Conservation (phyloP, 2,113 vertebrate species). For the Salminus brasiliensis region DNA sequence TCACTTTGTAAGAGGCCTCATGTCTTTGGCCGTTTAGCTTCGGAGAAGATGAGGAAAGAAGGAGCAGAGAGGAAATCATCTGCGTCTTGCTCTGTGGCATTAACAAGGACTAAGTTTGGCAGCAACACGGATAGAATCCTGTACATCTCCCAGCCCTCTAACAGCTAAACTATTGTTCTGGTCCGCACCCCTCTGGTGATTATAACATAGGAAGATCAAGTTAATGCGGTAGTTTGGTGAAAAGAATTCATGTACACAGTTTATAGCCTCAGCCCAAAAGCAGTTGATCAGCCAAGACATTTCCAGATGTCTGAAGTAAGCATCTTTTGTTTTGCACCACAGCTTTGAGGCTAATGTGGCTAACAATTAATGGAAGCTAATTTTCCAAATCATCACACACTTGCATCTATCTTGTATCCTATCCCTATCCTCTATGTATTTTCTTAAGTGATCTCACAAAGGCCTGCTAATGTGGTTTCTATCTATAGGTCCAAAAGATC, state of each 20-base stretch:
- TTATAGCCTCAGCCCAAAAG: background rate
- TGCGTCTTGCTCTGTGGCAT: background rate
- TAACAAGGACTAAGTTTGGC: constrained; percentile 8
- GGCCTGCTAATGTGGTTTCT: background rate
- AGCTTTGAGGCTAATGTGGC: background rate
- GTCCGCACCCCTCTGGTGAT: constrained; percentile 36
- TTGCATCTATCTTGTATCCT: too few species aligned
- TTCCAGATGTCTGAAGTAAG: background rate
- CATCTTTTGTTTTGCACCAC: too few species aligned
- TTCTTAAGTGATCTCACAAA: too few species aligned
- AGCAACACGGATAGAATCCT: constrained; percentile 18
- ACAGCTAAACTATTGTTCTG: constrained; percentile 31
- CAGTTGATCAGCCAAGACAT: background rate
- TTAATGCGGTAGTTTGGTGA: constrained; percentile 2
- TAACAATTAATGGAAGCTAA: background rate
- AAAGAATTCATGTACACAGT: background rate
- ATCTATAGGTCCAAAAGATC: too few species aligned
- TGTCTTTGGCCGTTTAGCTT: constrained; percentile 21
- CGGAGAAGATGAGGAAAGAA: constrained; percentile 43
- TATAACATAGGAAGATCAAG: background rate
- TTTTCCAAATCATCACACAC: too few species aligned
- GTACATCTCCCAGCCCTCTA: constrained; percentile 19
- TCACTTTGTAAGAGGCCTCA: constrained; percentile 8
- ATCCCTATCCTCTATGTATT: too few species aligned
- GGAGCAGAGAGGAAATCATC: constrained; percentile 17